Evolutionary conservation across 2,888 invertebrate genomes (phyloP).

Genomic region (Synanthedon myopaeformis): DNA sequence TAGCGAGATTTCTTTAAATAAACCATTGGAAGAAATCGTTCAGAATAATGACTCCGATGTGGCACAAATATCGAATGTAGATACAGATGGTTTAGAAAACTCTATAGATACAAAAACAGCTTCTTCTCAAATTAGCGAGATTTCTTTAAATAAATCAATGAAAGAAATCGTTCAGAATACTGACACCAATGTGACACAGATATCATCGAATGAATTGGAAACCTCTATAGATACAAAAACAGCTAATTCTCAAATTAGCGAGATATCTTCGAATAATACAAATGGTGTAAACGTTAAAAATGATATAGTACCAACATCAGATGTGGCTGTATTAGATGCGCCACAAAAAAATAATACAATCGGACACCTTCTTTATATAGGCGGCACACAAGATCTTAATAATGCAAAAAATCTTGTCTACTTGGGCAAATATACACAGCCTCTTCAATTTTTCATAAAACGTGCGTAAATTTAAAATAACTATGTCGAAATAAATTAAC

Average conservation of each 20-base stretch:
- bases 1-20: not conserved
- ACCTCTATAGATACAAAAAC: not conserved
- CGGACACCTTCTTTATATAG: too few relatives aligned
- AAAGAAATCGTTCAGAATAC: too few relatives aligned
- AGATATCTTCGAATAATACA: not conserved
- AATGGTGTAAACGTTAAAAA: not conserved
- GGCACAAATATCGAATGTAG: too few relatives aligned
- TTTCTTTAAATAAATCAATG: not conserved
- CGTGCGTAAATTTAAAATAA: not conserved
- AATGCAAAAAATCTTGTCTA: not conserved
- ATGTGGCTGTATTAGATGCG: too few relatives aligned
- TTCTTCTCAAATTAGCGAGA: not conserved
- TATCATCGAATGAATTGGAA: too few relatives aligned
- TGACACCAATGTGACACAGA: too few relatives aligned
- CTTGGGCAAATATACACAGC: not conserved
- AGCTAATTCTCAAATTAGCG: not conserved
- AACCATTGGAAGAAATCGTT: not conserved
- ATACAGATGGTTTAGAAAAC: too few relatives aligned
- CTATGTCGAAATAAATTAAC: too few relatives aligned
- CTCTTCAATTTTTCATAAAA: not conserved
- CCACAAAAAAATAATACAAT: too few relatives aligned
- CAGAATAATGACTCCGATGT: too few relatives aligned
- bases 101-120: not conserved
- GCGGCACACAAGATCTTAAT: not conserved
- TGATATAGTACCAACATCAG: too few relatives aligned